Conservation (phyloP, 53 echinoderm and acorn worm species). For the Hippasteria phrygiana region DNA sequence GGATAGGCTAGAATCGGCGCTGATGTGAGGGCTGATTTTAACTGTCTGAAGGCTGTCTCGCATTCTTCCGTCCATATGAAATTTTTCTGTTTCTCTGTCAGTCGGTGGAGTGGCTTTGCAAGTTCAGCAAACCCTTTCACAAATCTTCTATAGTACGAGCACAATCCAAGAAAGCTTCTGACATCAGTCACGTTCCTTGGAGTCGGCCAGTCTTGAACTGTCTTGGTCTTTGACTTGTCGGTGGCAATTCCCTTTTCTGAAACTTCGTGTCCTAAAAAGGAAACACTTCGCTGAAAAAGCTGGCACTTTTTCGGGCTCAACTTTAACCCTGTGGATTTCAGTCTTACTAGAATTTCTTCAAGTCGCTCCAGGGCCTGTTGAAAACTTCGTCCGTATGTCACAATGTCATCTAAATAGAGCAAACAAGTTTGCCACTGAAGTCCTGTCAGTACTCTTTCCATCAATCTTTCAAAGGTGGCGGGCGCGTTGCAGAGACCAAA, state of each 20-base stretch:
- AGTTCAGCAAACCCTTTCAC: too few relatives aligned
- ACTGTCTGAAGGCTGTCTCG: background rate
- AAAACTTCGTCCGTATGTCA: constrained; percentile 60
- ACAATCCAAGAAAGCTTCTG: constrained; percentile 61
- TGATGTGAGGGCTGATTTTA: constrained; percentile 34
- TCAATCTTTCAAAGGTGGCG: constrained; percentile 70
- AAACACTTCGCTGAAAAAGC: constrained; percentile 47
- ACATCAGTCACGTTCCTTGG: constrained; percentile 60
- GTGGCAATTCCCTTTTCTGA: constrained; percentile 21
- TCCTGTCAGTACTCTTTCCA: constrained; percentile 69
- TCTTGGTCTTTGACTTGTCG: constrained; percentile 30
- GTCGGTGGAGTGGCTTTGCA: constrained; percentile 34
- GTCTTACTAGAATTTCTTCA: constrained; percentile 1
- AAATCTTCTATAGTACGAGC: constrained; percentile 69
- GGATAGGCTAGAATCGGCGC: constrained; percentile 42
- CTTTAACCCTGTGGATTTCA: constrained; percentile 52
- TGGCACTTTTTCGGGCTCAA: constrained; percentile 63
- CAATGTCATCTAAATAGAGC: constrained; percentile 74
- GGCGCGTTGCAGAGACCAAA: constrained; percentile 71
- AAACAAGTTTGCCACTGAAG: constrained; percentile 70
- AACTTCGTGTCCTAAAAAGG: constrained; percentile 60
- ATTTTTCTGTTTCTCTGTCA: constrained; percentile 17
- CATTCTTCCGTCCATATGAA: constrained; percentile 32
- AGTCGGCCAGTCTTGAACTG: constrained; percentile 63
- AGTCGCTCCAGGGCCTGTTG: constrained; percentile 36